Evolutionary conservation across 1,140 invertebrate species (phyloP).

Genomic region (Drosophila jambulina): DNA sequence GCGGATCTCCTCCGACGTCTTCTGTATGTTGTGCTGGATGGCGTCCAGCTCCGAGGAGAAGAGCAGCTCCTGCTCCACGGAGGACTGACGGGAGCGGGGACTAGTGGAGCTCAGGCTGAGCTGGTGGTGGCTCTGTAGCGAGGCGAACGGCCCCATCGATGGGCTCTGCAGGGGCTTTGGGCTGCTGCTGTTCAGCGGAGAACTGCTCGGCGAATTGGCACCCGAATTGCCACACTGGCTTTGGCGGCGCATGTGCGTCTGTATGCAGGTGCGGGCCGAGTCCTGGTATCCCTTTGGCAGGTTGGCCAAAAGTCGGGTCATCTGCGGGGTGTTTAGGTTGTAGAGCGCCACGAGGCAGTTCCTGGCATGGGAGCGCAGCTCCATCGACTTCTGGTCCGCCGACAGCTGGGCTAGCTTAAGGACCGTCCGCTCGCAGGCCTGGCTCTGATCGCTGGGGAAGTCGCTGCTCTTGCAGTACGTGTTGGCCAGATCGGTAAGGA

Average conservation of each 20-base stretch:
- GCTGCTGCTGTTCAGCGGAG: slow-evolving; percentile 82
- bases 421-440: slow-evolving; percentile 87
- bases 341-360: slow-evolving; percentile 94
- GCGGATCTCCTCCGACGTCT: slow-evolving; percentile 97
- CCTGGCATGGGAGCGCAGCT: slow-evolving; percentile 92
- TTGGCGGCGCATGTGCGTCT: slow-evolving; percentile 90
- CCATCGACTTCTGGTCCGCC: slow-evolving; percentile 90
- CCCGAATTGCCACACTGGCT: slow-evolving; percentile 86
- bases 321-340: slow-evolving; percentile 93
- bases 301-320: slow-evolving; percentile 92
- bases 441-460: slow-evolving; percentile 85
- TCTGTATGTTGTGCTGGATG: slow-evolving; percentile 92
- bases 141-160: slow-evolving; percentile 78
- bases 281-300: slow-evolving; percentile 94
- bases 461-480: slow-evolving; percentile 86
- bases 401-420: slow-evolving; percentile 89
- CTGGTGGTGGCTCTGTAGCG: slow-evolving; percentile 71
- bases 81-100: slow-evolving; percentile 83
- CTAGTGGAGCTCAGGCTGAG: slow-evolving; percentile 77
- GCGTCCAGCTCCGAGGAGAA: slow-evolving; percentile 92
- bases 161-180: slow-evolving; percentile 84
- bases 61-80: slow-evolving; percentile 87
- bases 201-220: slow-evolving; percentile 80
- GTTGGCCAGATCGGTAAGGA: slow-evolving; percentile 90
- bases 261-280: slow-evolving; percentile 92